A percentile compares a stretch with the other conserved stretches of the same genome.
Evolutionary conservation across 2,113 vertebrate genomes (phyloP).

Genomic region (Dolichotis patagonum): DNA sequence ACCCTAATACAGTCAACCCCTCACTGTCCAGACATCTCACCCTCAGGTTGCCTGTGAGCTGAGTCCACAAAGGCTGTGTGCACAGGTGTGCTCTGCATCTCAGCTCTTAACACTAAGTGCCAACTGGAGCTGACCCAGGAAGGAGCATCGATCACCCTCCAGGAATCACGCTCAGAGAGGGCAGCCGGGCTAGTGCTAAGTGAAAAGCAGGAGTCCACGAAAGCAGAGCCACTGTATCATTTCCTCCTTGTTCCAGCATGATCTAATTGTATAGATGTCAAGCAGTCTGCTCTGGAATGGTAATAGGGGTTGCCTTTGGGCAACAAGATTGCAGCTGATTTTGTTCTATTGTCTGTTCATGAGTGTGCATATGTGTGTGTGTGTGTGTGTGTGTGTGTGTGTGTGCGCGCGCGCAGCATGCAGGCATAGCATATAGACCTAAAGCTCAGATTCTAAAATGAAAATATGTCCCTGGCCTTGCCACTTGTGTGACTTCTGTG

Average conservation of each 20-base stretch:
- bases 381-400: background rate
- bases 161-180: background rate
- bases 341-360: background rate
- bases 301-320: background rate
- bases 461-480: background rate
- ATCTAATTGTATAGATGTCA: background rate
- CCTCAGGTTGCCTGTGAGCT: background rate
- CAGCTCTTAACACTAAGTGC: background rate
- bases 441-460: background rate
- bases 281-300: background rate
- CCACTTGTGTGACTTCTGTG: background rate
- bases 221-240: background rate
- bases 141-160: background rate
- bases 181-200: background rate
- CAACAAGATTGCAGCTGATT: background rate
- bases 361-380: background rate
- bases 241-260: background rate
- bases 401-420: background rate
- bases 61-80: background rate
- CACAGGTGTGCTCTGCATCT: background rate
- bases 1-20: background rate
- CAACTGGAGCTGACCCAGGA: fast-evolving
- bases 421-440: background rate
- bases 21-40: background rate
- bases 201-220: background rate